Evolutionary conservation across 2,888 invertebrate genomes (phyloP), one percentile per base, ranked within the genome.

Genomic region (Sceliomorpha sp.): DNA sequence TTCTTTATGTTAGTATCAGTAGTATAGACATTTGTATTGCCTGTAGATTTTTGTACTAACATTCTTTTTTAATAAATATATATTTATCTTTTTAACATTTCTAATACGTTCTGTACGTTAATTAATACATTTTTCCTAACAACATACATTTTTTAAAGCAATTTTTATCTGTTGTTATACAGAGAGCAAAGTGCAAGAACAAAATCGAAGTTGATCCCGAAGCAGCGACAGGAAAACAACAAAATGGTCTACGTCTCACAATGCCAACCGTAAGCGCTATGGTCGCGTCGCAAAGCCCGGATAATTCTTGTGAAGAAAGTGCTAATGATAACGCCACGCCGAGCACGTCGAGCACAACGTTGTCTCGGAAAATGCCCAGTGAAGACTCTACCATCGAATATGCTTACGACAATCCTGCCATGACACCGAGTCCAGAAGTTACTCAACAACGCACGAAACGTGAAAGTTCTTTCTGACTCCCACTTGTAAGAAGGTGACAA

Each of bases 371-470:
- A 60, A 91, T 94, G 77, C 94, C 95, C 0, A 94, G 94, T 10
- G 95, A 95, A 84, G 94, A 95, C 73, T 92, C 92, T 0, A 93
- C 94, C 0, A 88, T 93, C 31, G 95, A 94, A 77, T 94, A 94
- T 77, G 93, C 94, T 0, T 94, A 95, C 81, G 95, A 95, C 78
- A 95, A 95, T 86, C 93, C 93, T 81, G 94, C 91, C 0, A 91
- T 95, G 91, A 93, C 93, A 8, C 91, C 91, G 0, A 92, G 92
- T 1, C 92, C 92, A 1, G 86, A 86, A 36, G 67, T 76, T 5
- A 78, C 76, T 6, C 83, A 81, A 27, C 73, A 76, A 20, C 75
- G 83, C 4, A 73, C 81, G 0, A 85, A 86, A 69, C 83, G 80
- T 20, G 86, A 86, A 69, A 85, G 85, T 56, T 84, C 86, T 1